Conservation (phyloP, 2,113 vertebrate genomes). For the Etheostoma spectabile region DNA sequence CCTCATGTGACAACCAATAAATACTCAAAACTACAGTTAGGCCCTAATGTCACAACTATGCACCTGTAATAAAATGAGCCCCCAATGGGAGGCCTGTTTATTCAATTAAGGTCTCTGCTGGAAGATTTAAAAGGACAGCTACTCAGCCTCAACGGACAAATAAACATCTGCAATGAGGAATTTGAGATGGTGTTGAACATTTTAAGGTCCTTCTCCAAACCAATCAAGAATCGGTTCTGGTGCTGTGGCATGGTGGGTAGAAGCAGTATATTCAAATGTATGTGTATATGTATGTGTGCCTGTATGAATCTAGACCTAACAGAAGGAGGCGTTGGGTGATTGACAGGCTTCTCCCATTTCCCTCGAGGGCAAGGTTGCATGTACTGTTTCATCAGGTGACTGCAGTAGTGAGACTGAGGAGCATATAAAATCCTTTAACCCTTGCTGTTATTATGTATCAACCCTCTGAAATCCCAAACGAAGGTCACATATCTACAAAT, state of each 20-base stretch:
- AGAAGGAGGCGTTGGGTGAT: constrained; percentile 59
- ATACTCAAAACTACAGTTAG: constrained; percentile 6
- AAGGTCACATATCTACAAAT: constrained; percentile 75
- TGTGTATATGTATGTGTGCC: constrained; percentile 24
- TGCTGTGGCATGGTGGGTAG: constrained; percentile 2
- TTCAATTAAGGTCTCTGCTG: not conserved
- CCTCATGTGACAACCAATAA: not conserved
- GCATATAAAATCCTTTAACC: constrained; percentile 75
- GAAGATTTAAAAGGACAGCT: constrained; percentile 9
- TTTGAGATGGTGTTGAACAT: not conserved
- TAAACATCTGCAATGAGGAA: constrained; percentile 1
- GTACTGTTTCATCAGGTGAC: constrained; percentile 75
- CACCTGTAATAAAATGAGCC: constrained; percentile 1
- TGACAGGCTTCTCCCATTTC: constrained; percentile 76
- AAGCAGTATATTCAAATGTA: constrained; percentile 47
- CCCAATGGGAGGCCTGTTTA: not conserved
- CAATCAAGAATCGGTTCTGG: constrained; percentile 20
- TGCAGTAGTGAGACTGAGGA: constrained; percentile 64
- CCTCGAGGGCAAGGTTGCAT: constrained; percentile 67
- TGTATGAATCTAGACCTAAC: constrained; percentile 45
- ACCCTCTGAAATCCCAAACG: constrained; percentile 66
- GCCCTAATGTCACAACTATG: not conserved
- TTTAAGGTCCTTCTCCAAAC: constrained; percentile 24
- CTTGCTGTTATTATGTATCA: constrained; percentile 73
- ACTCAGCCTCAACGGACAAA: not conserved